phyloP scores from a whole-genome alignment of 2,797 vertebrate species.

The Neopelma chrysocephalum region DNA sequence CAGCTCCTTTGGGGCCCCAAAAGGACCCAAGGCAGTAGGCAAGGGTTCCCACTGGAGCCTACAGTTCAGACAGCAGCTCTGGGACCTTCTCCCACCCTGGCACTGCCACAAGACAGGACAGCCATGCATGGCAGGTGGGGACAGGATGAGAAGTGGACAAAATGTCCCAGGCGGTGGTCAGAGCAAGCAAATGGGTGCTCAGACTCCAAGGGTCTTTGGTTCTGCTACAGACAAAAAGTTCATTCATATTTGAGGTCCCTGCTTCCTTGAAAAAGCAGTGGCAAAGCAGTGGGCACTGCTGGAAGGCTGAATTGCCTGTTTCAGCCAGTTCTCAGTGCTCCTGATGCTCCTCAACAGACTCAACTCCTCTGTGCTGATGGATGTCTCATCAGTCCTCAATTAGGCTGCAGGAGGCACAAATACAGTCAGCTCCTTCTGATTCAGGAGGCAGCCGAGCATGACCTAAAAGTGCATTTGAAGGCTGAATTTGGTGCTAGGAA shows the following conservation, averaged over 20 bases:
- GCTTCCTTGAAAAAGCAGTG: background rate
- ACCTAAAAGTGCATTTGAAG: background rate
- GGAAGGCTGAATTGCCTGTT: background rate
- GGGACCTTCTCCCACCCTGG: background rate
- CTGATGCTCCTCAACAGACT: background rate
- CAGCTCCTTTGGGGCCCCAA: background rate
- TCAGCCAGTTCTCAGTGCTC: background rate
- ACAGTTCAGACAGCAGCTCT: background rate
- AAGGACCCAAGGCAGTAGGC: background rate
- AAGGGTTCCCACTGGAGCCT: background rate
- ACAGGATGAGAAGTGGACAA: background rate
- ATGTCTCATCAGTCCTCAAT: background rate
- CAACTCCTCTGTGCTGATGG: background rate
- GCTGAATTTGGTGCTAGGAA: background rate
- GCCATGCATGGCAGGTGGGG: fast-evolving
- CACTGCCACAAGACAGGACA: background rate
- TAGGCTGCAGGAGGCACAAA: background rate
- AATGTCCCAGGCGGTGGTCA: background rate
- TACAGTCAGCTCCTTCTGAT: background rate
- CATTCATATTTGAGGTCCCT: background rate
- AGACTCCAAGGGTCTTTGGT: background rate
- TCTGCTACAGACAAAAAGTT: background rate
- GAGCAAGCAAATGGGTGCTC: background rate
- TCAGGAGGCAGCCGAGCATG: background rate
- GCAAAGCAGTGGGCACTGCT: background rate